These are phyloP conservation scores for Vulpes vulpes DNA, from an alignment of 2,113 vertebrate genomes.

Conservation along the genomic window DNA sequence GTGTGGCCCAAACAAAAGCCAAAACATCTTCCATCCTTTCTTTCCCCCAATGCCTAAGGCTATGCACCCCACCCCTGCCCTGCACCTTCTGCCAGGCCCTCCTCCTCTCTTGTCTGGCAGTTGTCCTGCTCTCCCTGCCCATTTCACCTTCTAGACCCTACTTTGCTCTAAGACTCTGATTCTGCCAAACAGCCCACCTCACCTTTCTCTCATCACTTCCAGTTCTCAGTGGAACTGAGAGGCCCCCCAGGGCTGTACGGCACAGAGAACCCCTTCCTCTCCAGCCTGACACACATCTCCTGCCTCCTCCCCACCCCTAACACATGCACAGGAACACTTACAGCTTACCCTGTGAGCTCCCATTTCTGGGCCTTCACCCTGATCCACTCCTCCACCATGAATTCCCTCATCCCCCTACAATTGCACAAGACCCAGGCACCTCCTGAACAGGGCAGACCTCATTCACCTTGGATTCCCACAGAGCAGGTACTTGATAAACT, in stretches of 20 bases:
- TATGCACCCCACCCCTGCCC: accelerated
- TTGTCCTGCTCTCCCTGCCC: neutral
- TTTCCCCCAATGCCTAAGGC: neutral
- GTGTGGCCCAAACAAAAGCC: neutral
- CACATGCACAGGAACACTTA: neutral
- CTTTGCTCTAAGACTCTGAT: neutral
- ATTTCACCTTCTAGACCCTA: too few species aligned
- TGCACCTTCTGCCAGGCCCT: neutral
- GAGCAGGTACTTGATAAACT: neutral
- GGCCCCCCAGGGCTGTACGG: accelerated
- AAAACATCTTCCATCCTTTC: neutral
- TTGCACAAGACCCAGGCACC: neutral
- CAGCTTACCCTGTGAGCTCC: neutral
- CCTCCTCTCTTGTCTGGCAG: accelerated
- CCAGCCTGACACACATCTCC: neutral
- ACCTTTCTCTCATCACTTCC: neutral
- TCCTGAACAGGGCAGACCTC: neutral
- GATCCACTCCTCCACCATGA: neutral
- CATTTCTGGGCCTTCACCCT: neutral
- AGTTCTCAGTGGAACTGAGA: neutral
- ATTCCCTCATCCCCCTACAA: neutral
- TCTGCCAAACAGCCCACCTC: accelerated
- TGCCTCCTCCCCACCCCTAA: neutral
- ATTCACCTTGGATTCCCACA: too few species aligned
- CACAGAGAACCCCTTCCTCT: neutral